Conservation (phyloP, 2,888 invertebrate genomes). For the Synanthedon andrenaeformis region DNA sequence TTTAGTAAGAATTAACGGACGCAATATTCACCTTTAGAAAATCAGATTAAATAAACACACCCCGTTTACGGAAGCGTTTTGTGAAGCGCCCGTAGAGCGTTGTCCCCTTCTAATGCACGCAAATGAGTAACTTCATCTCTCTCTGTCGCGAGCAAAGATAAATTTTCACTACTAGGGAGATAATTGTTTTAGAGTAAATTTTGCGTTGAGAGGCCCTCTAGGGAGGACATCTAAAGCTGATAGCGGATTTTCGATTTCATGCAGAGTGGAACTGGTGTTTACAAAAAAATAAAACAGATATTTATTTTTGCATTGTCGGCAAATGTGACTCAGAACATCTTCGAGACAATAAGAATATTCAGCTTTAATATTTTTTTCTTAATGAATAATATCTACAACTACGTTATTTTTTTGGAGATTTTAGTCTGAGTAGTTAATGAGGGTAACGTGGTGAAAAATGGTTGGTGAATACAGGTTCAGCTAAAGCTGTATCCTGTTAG, state of each 20-base stretch:
- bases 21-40: not conserved
- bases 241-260: not conserved
- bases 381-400: too few relatives aligned
- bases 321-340: too few relatives aligned
- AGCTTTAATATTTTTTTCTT: too few relatives aligned
- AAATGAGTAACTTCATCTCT: not conserved
- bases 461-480: too few relatives aligned
- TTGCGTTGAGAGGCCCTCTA: conserved; percentile 10
- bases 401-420: too few relatives aligned
- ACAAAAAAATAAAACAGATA: conserved; percentile 5
- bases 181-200: conserved; percentile 14
- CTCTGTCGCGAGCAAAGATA: not conserved
- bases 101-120: not conserved
- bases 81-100: not conserved
- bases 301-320: too few relatives aligned
- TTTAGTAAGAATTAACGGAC: not conserved
- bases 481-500: too few relatives aligned
- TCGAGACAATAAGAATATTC: too few relatives aligned
- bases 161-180: conserved; percentile 3
- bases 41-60: not conserved
- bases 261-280: not conserved
- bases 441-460: too few relatives aligned
- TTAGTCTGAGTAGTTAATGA: too few relatives aligned
- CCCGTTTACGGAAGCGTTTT: not conserved
- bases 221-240: conserved; percentile 1